Percentiles rank a stretch among this genome's conserved stretches.
phyloP scores from a whole-genome alignment of 2,113 vertebrate genomes.

The Vicugna pacos region DNA sequence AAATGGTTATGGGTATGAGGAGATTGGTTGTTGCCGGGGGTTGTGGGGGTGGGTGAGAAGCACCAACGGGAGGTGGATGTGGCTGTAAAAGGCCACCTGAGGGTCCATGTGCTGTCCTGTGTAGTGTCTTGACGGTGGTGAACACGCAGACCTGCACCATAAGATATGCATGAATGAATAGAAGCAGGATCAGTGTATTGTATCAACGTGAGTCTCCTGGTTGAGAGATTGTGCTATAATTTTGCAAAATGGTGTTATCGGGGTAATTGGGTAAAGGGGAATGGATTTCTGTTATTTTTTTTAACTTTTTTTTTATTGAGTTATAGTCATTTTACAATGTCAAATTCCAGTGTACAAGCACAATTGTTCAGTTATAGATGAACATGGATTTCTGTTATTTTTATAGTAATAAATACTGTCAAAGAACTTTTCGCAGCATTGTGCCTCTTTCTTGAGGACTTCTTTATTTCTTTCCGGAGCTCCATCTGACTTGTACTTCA shows the following conservation, averaged over 20 bases:
- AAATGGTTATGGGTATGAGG: neutral
- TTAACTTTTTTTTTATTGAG: no score
- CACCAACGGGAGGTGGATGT: neutral
- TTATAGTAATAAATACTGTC: no score
- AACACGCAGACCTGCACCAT: neutral
- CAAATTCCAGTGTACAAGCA: no score
- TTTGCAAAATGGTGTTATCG: neutral
- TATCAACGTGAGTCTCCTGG: neutral
- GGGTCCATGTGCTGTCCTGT: neutral
- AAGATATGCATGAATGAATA: neutral
- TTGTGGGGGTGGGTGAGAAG: accelerated
- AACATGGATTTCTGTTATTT: no score
- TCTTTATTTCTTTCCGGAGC: neutral
- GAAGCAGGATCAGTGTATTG: neutral
- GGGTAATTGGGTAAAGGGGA: neutral
- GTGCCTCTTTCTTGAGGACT: neutral
- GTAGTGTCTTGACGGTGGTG: neutral
- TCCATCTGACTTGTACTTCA: neutral
- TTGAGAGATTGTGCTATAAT: neutral
- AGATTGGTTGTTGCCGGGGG: neutral
- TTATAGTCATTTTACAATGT: no score
- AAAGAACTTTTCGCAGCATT: neutral
- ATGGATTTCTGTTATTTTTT: neutral
- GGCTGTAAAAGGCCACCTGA: neutral
- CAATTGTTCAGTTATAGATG: no score